Conservation (phyloP, 2,888 invertebrate genomes). For the Thymelicus sylvestris region DNA sequence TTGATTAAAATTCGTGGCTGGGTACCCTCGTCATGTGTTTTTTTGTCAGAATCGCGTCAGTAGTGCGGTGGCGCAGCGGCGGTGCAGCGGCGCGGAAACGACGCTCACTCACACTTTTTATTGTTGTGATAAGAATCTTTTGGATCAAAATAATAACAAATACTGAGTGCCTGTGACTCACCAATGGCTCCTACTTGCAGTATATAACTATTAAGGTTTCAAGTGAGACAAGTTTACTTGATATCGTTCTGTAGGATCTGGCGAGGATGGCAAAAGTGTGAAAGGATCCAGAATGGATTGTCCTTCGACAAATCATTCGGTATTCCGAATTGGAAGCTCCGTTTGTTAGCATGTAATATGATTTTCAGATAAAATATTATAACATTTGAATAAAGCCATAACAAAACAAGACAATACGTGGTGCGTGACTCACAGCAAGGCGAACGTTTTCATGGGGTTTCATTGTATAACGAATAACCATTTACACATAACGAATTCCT, state of each 20-base stretch:
- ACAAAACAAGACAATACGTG: not conserved
- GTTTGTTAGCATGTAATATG: no score
- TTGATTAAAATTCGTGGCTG: constrained; percentile 49
- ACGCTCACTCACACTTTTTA: constrained; percentile 48
- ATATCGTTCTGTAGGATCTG: no score
- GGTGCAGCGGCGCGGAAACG: constrained; percentile 50
- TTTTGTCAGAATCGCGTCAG: constrained; percentile 39
- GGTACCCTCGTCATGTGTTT: constrained; percentile 50
- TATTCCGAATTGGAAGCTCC: no score
- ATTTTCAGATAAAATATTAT: no score
- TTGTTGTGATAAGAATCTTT: constrained; percentile 50
- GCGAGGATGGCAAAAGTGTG: no score
- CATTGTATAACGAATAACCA: not conserved
- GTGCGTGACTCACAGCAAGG: not conserved
- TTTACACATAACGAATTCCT: constrained; percentile 8
- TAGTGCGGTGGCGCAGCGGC: constrained; percentile 43
- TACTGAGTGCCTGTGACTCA: constrained; percentile 44
- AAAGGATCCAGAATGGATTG: no score
- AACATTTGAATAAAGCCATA: no score
- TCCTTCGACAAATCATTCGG: no score
- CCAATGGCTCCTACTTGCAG: no score
- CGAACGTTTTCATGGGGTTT: constrained; percentile 2
- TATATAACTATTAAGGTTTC: no score
- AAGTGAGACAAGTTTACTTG: no score
- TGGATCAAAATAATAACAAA: constrained; percentile 49